These are phyloP conservation scores for Hystrix brachyura DNA, from an alignment of 2,113 vertebrate genomes.

Conservation along the genomic window DNA sequence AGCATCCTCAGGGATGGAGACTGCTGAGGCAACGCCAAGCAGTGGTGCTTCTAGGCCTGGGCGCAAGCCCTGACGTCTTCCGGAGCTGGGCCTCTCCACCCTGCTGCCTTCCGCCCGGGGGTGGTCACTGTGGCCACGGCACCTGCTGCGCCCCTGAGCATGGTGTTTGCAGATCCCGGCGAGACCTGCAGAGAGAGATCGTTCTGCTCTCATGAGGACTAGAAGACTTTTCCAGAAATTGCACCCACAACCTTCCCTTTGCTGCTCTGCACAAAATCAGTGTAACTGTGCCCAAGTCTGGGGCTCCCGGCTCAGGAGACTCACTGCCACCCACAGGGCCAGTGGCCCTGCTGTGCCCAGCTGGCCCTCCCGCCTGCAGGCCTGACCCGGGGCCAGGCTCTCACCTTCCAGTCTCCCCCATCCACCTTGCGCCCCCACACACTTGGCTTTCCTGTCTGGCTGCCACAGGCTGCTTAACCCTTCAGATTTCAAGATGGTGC, in stretches of 20 bases:
- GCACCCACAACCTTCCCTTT: not conserved
- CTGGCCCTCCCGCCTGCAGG: too few relatives aligned
- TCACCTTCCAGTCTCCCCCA: not conserved
- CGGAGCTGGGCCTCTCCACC: not conserved
- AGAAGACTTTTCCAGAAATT: not conserved
- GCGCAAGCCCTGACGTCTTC: not conserved
- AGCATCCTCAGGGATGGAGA: not conserved
- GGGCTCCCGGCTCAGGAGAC: too few relatives aligned
- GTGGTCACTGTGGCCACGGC: not conserved
- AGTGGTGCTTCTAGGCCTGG: not conserved
- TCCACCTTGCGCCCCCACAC: not conserved
- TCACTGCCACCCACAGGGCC: too few relatives aligned
- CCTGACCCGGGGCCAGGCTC: not conserved
- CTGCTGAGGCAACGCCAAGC: not conserved
- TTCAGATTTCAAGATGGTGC: not conserved
- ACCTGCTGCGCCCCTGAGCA: too few relatives aligned
- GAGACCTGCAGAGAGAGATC: not conserved
- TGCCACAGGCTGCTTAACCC: not conserved
- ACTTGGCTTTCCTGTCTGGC: too few relatives aligned
- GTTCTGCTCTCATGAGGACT: not conserved
- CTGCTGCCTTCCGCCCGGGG: accelerated
- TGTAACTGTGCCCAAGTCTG: not conserved
- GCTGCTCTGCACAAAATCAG: not conserved
- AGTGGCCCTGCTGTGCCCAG: too few relatives aligned
- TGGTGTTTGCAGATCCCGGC: not conserved